Evolutionary conservation across 2,113 vertebrate species (phyloP), one percentile per base, ranked within the genome.

Genomic region (Candoia aspera): DNA sequence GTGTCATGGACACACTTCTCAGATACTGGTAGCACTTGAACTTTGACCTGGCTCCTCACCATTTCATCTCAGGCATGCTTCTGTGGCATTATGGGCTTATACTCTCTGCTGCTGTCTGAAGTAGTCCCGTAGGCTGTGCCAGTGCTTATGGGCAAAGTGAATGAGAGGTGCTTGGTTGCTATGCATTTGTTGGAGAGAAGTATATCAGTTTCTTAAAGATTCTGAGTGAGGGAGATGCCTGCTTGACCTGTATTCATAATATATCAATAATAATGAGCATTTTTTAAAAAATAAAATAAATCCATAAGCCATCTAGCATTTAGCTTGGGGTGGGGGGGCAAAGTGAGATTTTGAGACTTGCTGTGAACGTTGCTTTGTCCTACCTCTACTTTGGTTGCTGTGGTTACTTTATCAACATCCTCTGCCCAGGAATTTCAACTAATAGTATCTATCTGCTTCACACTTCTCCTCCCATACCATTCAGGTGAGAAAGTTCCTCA

Each of bases 31-130:
- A 54, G 23, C 87, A 90, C 93, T 91, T 86, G 93, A 93, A 55
- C 87, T 60, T 86, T 87, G 83, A 90, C 29, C 84, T 86, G 42
- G 55, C 90, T 91, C 87, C 92, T 91, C 87, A 89, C 54, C 46
- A 90, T 93, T 89, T 92, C 90, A 86, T 91, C 92, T 91, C 92
- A 60, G 83, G 49, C 87, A 23, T 90, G 62, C 92, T 89, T 86
- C 42, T 42, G 15, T 83, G 62, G 88, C 83, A 90, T 90, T 79
- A 87, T 59, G 58, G 90, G 83, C 62, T 91, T 89, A 89, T 60
- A 4, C 53, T 68, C 33, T 53, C 90, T 59, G 92, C 49, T 26
- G 53, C 55, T 88, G 68, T 55, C 87, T 89, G 92, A 73, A 93
- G 83, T 91, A 93, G 87, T 85, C 60, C 37, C 79, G 53, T 29